A percentile compares a stretch with the other conserved stretches of the same genome.
These are phyloP conservation scores for Noctua janthe DNA, from an alignment of 2,888 invertebrate genomes.

Conservation along the genomic window DNA sequence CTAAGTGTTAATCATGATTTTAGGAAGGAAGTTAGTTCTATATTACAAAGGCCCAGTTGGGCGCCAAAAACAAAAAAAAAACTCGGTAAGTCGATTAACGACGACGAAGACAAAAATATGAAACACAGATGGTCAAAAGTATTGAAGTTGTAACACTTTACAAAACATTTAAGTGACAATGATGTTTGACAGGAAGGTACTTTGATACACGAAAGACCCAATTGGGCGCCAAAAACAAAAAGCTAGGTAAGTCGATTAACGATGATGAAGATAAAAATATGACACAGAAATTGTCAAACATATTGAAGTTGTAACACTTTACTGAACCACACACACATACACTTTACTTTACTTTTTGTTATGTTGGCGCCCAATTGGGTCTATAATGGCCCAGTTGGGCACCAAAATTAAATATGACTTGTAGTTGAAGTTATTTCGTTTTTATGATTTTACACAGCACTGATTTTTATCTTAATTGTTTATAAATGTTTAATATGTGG, in stretches of 20 bases:
- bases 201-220: neutral
- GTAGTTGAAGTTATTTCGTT: no score
- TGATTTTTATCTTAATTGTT: neutral
- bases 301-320: neutral
- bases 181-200: neutral
- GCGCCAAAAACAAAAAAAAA: neutral
- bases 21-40: no score
- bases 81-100: neutral
- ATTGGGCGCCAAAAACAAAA: slow-evolving; percentile 4
- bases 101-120: neutral
- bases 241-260: neutral
- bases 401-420: neutral
- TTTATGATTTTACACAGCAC: neutral
- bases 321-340: neutral
- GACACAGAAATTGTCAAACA: neutral
- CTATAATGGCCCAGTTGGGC: neutral
- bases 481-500: neutral
- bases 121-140: no score
- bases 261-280: neutral
- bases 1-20: no score
- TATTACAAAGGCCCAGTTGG: no score
- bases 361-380: neutral
- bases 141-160: no score
- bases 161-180: neutral
- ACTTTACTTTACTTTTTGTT: no score